A percentile compares a stretch with the other conserved stretches of the same genome.
phyloP scores from a whole-genome alignment of 2,797 vertebrate species.

The Sebastes hubbsi region DNA sequence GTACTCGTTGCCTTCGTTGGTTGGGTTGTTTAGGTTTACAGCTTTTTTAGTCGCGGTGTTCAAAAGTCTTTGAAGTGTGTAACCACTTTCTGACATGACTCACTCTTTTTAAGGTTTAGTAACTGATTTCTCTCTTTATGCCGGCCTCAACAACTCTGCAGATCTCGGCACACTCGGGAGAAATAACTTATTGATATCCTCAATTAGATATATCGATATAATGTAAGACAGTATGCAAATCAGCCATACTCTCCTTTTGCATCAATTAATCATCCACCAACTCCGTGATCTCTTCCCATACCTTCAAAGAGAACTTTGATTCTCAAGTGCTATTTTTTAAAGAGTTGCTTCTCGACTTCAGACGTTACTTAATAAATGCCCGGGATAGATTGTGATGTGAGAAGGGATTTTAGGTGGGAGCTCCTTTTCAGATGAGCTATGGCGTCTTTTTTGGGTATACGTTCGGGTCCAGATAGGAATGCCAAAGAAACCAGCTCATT shows the following conservation, averaged over 20 bases:
- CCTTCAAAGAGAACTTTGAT: conserved; percentile 40
- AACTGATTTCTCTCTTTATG: background rate
- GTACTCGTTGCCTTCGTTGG: background rate
- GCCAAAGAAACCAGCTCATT: conserved; percentile 12
- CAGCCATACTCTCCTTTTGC: conserved; percentile 6
- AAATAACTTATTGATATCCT: conserved; percentile 48
- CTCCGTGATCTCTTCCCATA: conserved; percentile 49
- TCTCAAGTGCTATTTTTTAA: conserved; percentile 3
- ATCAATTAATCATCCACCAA: conserved; percentile 64
- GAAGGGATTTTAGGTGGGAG: conserved; percentile 1
- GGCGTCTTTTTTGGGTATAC: background rate
- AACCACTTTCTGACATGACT: conserved; percentile 23
- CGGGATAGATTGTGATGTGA: background rate
- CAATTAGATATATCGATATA: conserved; percentile 9
- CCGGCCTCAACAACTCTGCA: background rate
- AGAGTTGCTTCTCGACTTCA: background rate
- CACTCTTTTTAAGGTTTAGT: conserved; percentile 7
- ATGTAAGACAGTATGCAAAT: conserved; percentile 17
- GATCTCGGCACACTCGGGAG: background rate
- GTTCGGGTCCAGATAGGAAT: background rate
- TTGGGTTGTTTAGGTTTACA: background rate
- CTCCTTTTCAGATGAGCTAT: background rate
- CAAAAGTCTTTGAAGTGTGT: conserved; percentile 9
- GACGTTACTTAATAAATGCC: conserved; percentile 13
- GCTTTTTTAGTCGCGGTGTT: background rate